Percentiles rank a stretch among this genome's conserved stretches.
Evolutionary conservation across 2,797 vertebrate species (phyloP).

Genomic region (Rhabdomys pumilio): DNA sequence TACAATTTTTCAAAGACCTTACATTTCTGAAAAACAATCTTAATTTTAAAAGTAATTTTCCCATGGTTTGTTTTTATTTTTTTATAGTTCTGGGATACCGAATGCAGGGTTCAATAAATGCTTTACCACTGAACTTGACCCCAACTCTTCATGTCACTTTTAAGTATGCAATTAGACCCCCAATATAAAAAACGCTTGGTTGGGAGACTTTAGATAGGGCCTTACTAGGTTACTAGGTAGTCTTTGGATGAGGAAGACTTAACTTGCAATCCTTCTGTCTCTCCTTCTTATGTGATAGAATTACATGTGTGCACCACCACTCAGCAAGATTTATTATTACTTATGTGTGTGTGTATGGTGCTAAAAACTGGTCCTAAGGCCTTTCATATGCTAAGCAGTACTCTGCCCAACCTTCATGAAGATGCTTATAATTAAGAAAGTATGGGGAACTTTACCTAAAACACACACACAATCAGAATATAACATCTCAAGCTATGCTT

Average conservation of each 20-base stretch:
- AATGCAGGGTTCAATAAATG: neutral
- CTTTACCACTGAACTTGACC: neutral
- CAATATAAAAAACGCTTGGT: conserved; percentile 48
- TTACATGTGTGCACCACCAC: neutral
- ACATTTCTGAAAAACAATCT: conserved; percentile 63
- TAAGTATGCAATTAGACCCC: conserved; percentile 26
- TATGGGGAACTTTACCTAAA: neutral
- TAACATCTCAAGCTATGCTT: conserved; percentile 52
- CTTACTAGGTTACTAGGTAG: neutral
- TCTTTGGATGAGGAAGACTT: neutral
- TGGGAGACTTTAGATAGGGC: neutral
- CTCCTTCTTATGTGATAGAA: neutral
- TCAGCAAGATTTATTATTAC: neutral
- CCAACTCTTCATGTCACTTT: conserved; percentile 26
- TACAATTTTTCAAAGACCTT: conserved; percentile 59
- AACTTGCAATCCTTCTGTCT: neutral
- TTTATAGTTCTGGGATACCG: neutral
- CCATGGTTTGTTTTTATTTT: neutral
- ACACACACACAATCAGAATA: conserved; percentile 35
- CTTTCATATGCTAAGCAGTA: neutral
- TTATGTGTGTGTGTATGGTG: neutral
- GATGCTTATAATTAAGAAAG: conserved; percentile 58
- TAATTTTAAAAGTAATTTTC: conserved; percentile 14
- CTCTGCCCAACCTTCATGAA: neutral
- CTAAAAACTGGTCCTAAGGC: neutral